Conservation (phyloP, 2,888 invertebrate species). For the Dusona sp. region DNA sequence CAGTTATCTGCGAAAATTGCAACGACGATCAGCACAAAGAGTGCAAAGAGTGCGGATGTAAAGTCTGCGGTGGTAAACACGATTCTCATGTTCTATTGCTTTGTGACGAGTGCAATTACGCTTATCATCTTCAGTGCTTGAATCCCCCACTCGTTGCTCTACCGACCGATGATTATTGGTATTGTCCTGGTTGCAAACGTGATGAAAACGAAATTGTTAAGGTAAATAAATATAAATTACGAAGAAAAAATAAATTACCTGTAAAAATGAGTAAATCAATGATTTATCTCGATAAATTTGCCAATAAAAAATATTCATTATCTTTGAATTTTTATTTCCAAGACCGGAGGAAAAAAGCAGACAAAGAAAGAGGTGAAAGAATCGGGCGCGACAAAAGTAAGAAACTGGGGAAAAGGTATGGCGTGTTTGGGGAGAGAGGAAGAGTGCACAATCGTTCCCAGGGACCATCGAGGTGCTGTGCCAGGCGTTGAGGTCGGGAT, state of each 20-base stretch:
- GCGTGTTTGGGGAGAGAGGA: constrained; percentile 91
- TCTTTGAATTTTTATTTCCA: constrained; percentile 72
- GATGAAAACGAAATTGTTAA: constrained; percentile 90
- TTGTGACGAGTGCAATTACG: constrained; percentile 93
- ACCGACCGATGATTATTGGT: constrained; percentile 91
- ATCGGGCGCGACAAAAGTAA: constrained; percentile 83
- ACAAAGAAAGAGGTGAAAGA: constrained; percentile 86
- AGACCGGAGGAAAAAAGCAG: constrained; percentile 88
- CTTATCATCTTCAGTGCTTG: constrained; percentile 91
- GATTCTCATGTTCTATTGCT: constrained; percentile 90
- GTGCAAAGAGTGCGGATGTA: constrained; percentile 92
- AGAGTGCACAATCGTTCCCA: constrained; percentile 88
- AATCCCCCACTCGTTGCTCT: constrained; percentile 89
- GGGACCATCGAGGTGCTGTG: constrained; percentile 92
- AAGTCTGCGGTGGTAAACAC: constrained; percentile 90
- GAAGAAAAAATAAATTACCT: not conserved
- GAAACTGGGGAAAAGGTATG: constrained; percentile 93
- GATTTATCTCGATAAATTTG: not conserved
- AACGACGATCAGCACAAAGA: constrained; percentile 87
- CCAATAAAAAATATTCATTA: not conserved
- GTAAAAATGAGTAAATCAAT: not conserved
- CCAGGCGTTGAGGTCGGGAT: constrained; percentile 94
- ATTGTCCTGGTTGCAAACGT: constrained; percentile 91
- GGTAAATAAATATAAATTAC: constrained; percentile 64
- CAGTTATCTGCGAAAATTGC: constrained; percentile 89